phyloP scores from a whole-genome alignment of 2,888 invertebrate genomes.

The Heliconius ismenius region DNA sequence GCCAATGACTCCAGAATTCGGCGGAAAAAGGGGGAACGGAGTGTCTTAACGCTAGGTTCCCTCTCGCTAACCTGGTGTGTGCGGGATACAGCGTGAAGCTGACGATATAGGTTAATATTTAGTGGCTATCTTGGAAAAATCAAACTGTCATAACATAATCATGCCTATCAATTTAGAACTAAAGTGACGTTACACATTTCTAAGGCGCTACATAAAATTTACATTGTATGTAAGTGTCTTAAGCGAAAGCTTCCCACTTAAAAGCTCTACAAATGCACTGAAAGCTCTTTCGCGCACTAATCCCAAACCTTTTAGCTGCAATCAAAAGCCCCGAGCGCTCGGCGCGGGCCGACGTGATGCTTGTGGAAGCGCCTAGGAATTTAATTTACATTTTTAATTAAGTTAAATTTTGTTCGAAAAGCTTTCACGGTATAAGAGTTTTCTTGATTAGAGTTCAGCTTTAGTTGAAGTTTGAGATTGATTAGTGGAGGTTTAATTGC shows the following conservation, averaged over 20 bases:
- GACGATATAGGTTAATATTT: conserved; percentile 27
- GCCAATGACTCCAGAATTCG: background rate
- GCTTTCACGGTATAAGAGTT: conserved; percentile 82
- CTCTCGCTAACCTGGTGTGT: background rate
- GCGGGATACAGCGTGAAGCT: background rate
- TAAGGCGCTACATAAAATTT: conserved; percentile 75
- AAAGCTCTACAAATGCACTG: conserved; percentile 83
- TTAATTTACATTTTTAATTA: conserved; percentile 83
- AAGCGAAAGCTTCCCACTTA: conserved; percentile 83
- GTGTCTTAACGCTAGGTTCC: background rate
- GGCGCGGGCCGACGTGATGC: conserved; percentile 70
- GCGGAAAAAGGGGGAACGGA: background rate
- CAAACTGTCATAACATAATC: background rate
- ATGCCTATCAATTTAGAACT: conserved; percentile 32
- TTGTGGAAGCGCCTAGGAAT: conserved; percentile 82
- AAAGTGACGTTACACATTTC: conserved; percentile 52
- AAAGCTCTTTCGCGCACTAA: conserved; percentile 83
- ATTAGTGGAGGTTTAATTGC: conserved; percentile 82
- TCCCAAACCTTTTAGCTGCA: conserved; percentile 83
- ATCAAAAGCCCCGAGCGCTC: conserved; percentile 80
- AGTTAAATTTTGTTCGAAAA: conserved; percentile 82
- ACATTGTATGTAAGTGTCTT: conserved; percentile 82
- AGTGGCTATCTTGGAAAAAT: background rate
- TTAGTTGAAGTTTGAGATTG: conserved; percentile 81
- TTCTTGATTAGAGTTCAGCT: conserved; percentile 82